These are phyloP conservation scores for Sander vitreus DNA, from an alignment of 2,113 vertebrate genomes.

Conservation along the genomic window DNA sequence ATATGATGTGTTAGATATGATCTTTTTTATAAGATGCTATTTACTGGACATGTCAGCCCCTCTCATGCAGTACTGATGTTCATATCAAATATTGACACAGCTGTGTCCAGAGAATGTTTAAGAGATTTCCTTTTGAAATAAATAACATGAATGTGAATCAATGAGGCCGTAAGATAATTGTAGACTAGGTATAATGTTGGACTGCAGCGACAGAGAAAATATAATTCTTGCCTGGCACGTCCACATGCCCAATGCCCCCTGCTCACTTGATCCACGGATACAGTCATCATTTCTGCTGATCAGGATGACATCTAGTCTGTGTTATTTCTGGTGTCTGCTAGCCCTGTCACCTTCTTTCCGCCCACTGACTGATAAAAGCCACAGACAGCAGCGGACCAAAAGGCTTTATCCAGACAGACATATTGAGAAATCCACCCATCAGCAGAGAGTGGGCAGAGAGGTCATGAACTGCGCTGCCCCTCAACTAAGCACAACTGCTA, in stretches of 20 bases:
- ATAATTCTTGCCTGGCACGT: constrained; percentile 2
- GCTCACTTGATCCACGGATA: constrained; percentile 42
- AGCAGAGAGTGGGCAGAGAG: constrained; percentile 61
- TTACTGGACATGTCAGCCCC: constrained; percentile 17
- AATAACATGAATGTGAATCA: constrained; percentile 3
- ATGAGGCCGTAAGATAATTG: not conserved
- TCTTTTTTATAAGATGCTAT: constrained; percentile 30
- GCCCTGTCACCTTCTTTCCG: constrained; percentile 58
- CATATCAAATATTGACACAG: constrained; percentile 69
- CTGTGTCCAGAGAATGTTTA: constrained; percentile 40
- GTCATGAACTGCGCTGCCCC: constrained; percentile 53
- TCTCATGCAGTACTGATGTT: constrained; percentile 34
- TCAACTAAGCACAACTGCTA: constrained; percentile 27
- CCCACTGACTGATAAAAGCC: constrained; percentile 75
- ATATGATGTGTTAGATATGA: not conserved
- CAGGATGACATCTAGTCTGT: constrained; percentile 72
- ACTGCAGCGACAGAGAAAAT: constrained; percentile 15
- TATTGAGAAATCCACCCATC: constrained; percentile 68
- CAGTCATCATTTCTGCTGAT: constrained; percentile 67
- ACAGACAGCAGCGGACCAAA: constrained; percentile 54
- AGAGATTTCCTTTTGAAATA: constrained; percentile 8
- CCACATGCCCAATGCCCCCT: constrained; percentile 7
- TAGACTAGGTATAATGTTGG: not conserved
- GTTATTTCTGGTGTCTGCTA: constrained; percentile 75
- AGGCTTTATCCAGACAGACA: constrained; percentile 64